phyloP scores from a whole-genome alignment of 2,113 vertebrate species.

The Ranitomeya variabilis region DNA sequence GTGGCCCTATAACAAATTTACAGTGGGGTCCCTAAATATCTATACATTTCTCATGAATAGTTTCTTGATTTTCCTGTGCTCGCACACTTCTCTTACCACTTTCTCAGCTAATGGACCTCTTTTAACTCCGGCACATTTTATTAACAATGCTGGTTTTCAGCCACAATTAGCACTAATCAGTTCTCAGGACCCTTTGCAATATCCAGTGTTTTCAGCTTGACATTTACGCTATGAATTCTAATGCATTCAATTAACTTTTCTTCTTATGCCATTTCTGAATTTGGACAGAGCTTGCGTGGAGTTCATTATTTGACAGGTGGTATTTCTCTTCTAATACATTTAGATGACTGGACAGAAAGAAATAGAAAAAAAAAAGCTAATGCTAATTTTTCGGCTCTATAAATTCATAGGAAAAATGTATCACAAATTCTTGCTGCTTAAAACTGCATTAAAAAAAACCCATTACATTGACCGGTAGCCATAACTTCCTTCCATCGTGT shows the following conservation, averaged over 20 bases:
- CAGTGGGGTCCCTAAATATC: not conserved
- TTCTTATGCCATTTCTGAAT: constrained; percentile 9
- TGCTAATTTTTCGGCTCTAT: not conserved
- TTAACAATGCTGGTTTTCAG: not conserved
- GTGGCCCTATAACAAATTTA: not conserved
- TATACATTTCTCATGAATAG: not conserved
- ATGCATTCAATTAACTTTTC: constrained; percentile 35
- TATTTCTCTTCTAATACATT: constrained; percentile 17
- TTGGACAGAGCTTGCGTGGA: not conserved
- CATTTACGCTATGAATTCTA: constrained; percentile 11
- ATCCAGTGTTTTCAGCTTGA: not conserved
- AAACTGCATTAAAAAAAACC: not conserved
- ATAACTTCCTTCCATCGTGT: not conserved
- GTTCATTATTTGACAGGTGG: constrained; percentile 20
- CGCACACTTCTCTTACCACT: not conserved
- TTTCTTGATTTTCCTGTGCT: not conserved
- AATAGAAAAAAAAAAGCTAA: not conserved
- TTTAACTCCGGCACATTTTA: not conserved
- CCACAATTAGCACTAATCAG: constrained; percentile 24
- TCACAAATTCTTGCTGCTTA: not conserved
- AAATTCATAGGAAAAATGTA: not conserved
- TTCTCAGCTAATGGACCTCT: constrained; percentile 1
- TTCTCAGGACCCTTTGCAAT: not conserved
- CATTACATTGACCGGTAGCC: not conserved
- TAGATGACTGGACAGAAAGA: constrained; percentile 6